Base-by-base conservation (phyloP, 53 echinoderm and acorn worm species). In the Echinarachnius parma region DNA sequence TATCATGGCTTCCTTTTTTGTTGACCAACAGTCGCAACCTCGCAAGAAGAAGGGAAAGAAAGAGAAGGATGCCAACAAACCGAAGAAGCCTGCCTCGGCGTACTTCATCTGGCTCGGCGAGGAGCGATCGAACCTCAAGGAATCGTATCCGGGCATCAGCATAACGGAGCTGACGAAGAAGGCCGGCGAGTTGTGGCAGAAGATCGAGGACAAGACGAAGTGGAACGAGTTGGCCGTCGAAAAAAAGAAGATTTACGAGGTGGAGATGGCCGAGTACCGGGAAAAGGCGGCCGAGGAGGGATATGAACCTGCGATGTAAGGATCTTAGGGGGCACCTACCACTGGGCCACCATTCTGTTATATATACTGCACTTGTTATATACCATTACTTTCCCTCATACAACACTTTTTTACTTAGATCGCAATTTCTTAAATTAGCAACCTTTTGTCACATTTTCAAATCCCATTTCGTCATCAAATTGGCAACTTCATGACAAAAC, bases 121-220 rank as follows among this genome's bases (percentile, higher is more conserved):
- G 37, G 63, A 81, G 31, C 68, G 95, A 0, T 81, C 84, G 21
- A 26, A 78, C n/a, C 78, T 95, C 63, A 95, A 95, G 49, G 59
- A 67, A 5, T 60, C 84, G 49, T 81, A 76, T 39, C 90, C 90
- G 4, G 91, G 87, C 21, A 84, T 87, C 81, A 46, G 78, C 18
- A 80, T 95, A n/a, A 76, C 85, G 1, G 95, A 95, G 2, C 75
- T 95, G 10, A 81, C 95, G 53, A 95, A 95, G 82, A 95, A 87
- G 33, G 95, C 83, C 15, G 95, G 95, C 7, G 90, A 91, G 61
- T 52, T 85, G 79, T 95, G 95, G 95, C 75, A 91, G 29, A 87
- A 84, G 29, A 58, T 95, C 36, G 86, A 84, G 0, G 87, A 87
- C 27, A 86, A 93, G 65, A 31, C 66, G 18, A 72, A 89, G 49